A percentile compares a stretch with the other conserved stretches of the same genome.
phyloP scores from a whole-genome alignment of 2,797 vertebrate species.

The Aplochiton taeniatus region DNA sequence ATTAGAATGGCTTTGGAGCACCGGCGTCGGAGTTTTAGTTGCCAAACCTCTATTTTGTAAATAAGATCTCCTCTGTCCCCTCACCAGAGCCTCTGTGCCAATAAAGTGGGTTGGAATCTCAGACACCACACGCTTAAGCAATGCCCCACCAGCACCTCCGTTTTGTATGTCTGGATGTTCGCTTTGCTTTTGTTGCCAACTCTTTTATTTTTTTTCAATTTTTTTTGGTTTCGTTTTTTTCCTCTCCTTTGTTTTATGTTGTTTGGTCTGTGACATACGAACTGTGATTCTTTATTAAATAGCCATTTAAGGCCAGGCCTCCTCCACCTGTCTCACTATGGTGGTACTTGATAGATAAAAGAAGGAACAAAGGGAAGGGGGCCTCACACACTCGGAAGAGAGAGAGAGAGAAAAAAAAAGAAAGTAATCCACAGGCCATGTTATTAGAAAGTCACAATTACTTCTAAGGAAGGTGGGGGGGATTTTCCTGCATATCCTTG shows the following conservation, averaged over 20 bases:
- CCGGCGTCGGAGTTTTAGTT: conserved; percentile 52
- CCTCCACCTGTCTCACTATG: conserved; percentile 37
- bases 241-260: conserved; percentile 46
- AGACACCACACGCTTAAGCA: conserved; percentile 65
- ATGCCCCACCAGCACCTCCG: conserved; percentile 66
- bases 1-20: conserved; percentile 49
- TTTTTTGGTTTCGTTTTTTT: too few relatives aligned
- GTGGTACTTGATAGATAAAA: conserved; percentile 24
- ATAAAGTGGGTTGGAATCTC: conserved; percentile 61
- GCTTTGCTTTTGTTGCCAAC: conserved; percentile 53
- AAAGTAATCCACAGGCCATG: conserved; percentile 7
- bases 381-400: neutral
- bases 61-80: conserved; percentile 62
- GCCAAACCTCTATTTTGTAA: conserved; percentile 77
- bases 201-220: conserved; percentile 26
- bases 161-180: conserved; percentile 57
- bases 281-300: conserved; percentile 71
- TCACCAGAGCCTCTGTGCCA: conserved; percentile 68
- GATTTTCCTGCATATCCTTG: conserved; percentile 33
- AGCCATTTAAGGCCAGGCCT: conserved; percentile 46
- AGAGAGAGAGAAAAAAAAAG: neutral
- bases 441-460: conserved; percentile 28
- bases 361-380: conserved; percentile 17
- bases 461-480: conserved; percentile 29
- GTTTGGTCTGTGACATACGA: conserved; percentile 52